Evolutionary conservation across 2,797 vertebrate genomes (phyloP).

Genomic region (Vireo griseus): DNA sequence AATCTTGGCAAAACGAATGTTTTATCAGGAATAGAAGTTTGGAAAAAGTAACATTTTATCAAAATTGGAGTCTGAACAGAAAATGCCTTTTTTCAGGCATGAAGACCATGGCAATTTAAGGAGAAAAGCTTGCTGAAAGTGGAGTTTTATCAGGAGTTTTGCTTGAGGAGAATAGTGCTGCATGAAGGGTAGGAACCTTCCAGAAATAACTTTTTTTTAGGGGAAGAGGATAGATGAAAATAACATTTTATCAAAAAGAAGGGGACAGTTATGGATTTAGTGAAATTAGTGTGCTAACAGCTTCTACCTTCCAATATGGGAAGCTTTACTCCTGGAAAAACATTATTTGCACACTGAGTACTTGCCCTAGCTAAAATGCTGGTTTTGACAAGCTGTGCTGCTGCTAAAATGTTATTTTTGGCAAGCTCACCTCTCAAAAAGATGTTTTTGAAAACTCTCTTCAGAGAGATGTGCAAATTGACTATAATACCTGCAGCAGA

Average conservation of each 20-base stretch:
- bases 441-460: conserved; percentile 45
- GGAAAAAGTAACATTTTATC: conserved; percentile 59
- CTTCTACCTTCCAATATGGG: conserved; percentile 41
- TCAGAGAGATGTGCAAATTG: conserved; percentile 67
- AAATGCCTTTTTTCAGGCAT: conserved; percentile 24
- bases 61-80: neutral
- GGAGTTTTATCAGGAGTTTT: conserved; percentile 32
- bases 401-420: conserved; percentile 74
- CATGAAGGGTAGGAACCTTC: conserved; percentile 6
- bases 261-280: conserved; percentile 3
- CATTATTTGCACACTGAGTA: conserved; percentile 51
- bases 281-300: conserved; percentile 57
- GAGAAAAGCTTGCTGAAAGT: conserved; percentile 17
- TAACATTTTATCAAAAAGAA: conserved; percentile 40
- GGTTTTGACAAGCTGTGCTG: conserved; percentile 69
- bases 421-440: conserved; percentile 7
- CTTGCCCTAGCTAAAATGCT: conserved; percentile 50
- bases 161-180: conserved; percentile 7
- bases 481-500: conserved; percentile 64
- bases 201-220: conserved; percentile 56
- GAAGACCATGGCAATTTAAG: conserved; percentile 19
- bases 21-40: conserved; percentile 48
- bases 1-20: conserved; percentile 41
- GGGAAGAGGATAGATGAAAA: conserved; percentile 22
- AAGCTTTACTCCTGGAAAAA: conserved; percentile 63